phyloP scores from a whole-genome alignment of 1,140 invertebrate species.

The Cecropterus lyciades region DNA sequence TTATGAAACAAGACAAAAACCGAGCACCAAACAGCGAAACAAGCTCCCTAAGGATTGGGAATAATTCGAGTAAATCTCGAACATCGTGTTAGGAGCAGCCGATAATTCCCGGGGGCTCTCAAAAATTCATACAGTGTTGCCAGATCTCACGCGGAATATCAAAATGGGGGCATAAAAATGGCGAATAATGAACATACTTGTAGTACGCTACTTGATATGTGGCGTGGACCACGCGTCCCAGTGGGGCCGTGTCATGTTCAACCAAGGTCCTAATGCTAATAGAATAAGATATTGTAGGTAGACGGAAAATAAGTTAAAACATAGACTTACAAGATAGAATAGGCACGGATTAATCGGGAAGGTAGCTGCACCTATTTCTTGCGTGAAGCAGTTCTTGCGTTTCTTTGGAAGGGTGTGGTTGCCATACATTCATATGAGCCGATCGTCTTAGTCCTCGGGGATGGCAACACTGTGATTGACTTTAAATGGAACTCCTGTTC shows the following conservation, averaged over 20 bases:
- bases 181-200: conserved; percentile 25
- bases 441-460: too few relatives aligned
- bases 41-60: conserved; percentile 15
- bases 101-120: conserved; percentile 42
- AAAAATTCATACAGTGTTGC: conserved; percentile 45
- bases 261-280: not conserved
- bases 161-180: conserved; percentile 33
- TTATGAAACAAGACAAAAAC: not conserved
- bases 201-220: conserved; percentile 23
- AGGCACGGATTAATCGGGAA: too few relatives aligned
- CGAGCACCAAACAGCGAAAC: not conserved
- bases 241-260: too few relatives aligned
- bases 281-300: not conserved
- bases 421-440: too few relatives aligned
- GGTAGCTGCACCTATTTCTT: too few relatives aligned
- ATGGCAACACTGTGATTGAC: too few relatives aligned
- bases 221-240: not conserved
- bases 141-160: conserved; percentile 36
- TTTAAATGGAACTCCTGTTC: too few relatives aligned
- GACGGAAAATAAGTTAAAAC: too few relatives aligned
- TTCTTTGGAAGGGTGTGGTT: too few relatives aligned
- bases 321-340: too few relatives aligned
- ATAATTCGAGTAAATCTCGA: conserved; percentile 39
- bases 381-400: too few relatives aligned
- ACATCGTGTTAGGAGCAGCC: conserved; percentile 35